Evolutionary conservation across 2,113 vertebrate species (phyloP).

Genomic region (Dermatemys mawii): DNA sequence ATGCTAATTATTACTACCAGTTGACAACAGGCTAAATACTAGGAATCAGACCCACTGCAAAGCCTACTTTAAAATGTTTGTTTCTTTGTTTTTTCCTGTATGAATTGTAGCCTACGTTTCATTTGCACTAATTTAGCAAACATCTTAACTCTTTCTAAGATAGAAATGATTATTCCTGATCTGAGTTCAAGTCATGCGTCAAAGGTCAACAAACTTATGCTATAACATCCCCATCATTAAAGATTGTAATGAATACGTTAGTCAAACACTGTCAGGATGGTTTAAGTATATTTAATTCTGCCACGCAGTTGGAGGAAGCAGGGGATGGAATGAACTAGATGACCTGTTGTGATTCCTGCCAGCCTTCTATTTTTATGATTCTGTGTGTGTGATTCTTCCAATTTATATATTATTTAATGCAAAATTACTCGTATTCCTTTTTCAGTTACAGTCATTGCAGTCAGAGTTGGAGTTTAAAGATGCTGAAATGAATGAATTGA

Average conservation of each 20-base stretch:
- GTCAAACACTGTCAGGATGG: not conserved
- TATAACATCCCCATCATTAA: not conserved
- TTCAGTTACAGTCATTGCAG: conserved; percentile 90
- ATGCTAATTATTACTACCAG: not conserved
- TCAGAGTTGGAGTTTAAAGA: conserved; percentile 96
- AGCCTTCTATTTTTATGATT: not conserved
- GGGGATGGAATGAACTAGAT: not conserved
- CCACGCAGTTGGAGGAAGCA: not conserved
- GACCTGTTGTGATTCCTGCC: not conserved
- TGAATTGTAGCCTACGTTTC: not conserved
- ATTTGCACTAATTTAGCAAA: not conserved
- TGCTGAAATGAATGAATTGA: conserved; percentile 94
- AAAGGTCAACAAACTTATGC: not conserved
- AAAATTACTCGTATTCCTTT: conserved; percentile 10
- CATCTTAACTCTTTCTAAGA: not conserved
- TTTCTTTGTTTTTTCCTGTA: not conserved
- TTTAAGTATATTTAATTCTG: not conserved
- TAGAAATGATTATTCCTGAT: not conserved
- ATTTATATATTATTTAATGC: not conserved
- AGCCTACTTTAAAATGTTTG: not conserved
- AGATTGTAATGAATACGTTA: not conserved
- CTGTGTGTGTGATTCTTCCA: not conserved
- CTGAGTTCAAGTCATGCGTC: not conserved
- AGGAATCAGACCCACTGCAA: not conserved
- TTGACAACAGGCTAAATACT: not conserved